Percentiles rank a stretch among this genome's conserved stretches.
Conservation (phyloP, 2,888 invertebrate species). For the Rhaphigaster nebulosa region DNA sequence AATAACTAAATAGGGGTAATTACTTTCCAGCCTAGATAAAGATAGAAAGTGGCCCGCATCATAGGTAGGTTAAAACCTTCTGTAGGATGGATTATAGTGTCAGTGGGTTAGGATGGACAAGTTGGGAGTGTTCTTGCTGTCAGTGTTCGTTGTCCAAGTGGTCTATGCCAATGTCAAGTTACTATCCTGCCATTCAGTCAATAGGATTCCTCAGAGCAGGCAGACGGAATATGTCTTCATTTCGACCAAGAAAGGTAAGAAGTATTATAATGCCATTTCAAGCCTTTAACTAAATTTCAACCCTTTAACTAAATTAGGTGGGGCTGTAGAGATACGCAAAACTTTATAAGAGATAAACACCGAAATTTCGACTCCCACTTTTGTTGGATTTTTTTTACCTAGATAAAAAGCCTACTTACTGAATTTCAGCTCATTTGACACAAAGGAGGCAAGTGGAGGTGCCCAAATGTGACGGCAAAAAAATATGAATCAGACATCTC, state of each 20-base stretch:
- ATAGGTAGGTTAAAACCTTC: background rate
- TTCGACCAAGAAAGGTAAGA: slow-evolving; percentile 31
- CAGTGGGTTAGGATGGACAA: slow-evolving; percentile 9
- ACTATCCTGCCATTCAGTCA: slow-evolving; percentile 34
- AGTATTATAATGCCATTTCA: too few relatives aligned
- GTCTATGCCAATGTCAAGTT: slow-evolving; percentile 32
- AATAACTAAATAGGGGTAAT: slow-evolving; percentile 36
- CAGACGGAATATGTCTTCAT: slow-evolving; percentile 30
- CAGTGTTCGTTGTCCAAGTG: background rate
- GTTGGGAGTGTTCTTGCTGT: background rate
- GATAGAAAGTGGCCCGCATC: slow-evolving; percentile 31
- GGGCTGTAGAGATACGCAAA: too few relatives aligned
- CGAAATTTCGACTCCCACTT: too few relatives aligned
- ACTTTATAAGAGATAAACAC: too few relatives aligned
- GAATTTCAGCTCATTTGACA: too few relatives aligned
- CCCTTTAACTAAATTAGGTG: too few relatives aligned
- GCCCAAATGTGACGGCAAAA: too few relatives aligned
- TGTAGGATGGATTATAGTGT: background rate
- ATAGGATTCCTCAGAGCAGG: background rate
- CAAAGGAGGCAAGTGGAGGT: too few relatives aligned
- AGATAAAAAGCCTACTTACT: too few relatives aligned
- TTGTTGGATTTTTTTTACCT: too few relatives aligned
- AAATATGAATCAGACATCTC: too few relatives aligned
- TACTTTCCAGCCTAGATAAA: slow-evolving; percentile 33
- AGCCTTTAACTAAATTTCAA: too few relatives aligned